phyloP scores from a whole-genome alignment of 1,140 invertebrate genomes.

The Maconellicoccus hirsutus region DNA sequence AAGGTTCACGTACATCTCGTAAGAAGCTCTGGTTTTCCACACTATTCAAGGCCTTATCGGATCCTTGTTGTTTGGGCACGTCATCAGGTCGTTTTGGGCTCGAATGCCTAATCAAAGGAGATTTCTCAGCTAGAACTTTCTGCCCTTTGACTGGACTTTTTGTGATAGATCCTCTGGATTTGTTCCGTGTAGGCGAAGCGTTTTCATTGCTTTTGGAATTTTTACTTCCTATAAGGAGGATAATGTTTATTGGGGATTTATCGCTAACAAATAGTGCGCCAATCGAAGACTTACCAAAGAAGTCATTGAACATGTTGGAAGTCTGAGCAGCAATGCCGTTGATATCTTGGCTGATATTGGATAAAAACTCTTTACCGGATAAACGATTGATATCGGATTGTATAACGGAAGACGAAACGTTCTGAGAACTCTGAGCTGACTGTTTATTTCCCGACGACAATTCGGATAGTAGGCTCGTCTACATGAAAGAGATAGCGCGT shows the following conservation, averaged over 20 bases:
- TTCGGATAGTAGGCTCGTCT: slow-evolving; percentile 4
- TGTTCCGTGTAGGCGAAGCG: background rate
- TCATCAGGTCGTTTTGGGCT: slow-evolving; percentile 46
- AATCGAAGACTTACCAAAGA: slow-evolving; percentile 59
- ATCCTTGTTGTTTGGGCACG: slow-evolving; percentile 47
- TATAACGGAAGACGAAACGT: background rate
- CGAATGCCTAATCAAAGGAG: slow-evolving; percentile 76
- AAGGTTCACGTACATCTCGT: slow-evolving; percentile 65
- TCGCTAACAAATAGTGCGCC: background rate
- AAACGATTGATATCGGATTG: slow-evolving; percentile 16
- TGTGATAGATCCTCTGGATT: background rate
- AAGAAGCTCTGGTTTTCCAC: slow-evolving; percentile 78
- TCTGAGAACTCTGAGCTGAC: background rate
- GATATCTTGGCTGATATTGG: slow-evolving; percentile 74
- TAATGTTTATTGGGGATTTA: background rate
- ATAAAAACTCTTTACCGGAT: slow-evolving; percentile 69
- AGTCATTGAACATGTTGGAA: slow-evolving; percentile 78
- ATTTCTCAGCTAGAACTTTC: slow-evolving; percentile 76
- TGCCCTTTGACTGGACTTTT: slow-evolving; percentile 39
- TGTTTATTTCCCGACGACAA: background rate
- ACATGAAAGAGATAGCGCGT: background rate
- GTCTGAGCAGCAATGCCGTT: slow-evolving; percentile 83
- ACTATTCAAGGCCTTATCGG: slow-evolving; percentile 58
- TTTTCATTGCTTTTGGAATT: slow-evolving; percentile 32
- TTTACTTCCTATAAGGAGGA: slow-evolving; percentile 38